Evolutionary conservation across 2,113 vertebrate genomes (phyloP).

Genomic region (Epinephelus lanceolatus): DNA sequence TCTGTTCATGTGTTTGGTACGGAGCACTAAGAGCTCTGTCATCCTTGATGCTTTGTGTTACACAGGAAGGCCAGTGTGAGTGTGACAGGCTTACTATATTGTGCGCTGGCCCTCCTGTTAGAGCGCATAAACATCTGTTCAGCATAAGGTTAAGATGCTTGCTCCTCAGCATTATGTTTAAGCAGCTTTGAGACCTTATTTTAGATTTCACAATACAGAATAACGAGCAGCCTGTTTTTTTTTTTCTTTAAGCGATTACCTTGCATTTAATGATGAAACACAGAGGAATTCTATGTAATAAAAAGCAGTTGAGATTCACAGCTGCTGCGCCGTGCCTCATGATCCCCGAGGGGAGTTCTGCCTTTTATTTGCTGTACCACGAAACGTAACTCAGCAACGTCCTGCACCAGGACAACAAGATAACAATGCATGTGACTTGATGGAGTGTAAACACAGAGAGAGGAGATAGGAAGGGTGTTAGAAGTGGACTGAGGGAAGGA

Average conservation of each 20-base stretch:
- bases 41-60: neutral
- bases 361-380: slow-evolving; percentile 37
- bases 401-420: slow-evolving; percentile 28
- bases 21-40: neutral
- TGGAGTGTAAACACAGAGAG: slow-evolving; percentile 31
- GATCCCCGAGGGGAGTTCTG: slow-evolving; percentile 47
- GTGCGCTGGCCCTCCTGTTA: slow-evolving; percentile 27
- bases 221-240: slow-evolving; percentile 24
- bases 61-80: slow-evolving; percentile 19
- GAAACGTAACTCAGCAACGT: slow-evolving; percentile 39
- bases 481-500: slow-evolving; percentile 3
- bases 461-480: neutral
- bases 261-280: slow-evolving; percentile 52
- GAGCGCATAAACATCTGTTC: slow-evolving; percentile 35
- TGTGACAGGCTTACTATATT: slow-evolving; percentile 29
- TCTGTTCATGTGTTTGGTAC: slow-evolving; percentile 20
- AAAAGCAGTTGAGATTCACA: slow-evolving; percentile 33
- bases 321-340: slow-evolving; percentile 24
- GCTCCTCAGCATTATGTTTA: slow-evolving; percentile 3
- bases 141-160: slow-evolving; percentile 10
- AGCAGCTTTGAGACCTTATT: slow-evolving; percentile 12
- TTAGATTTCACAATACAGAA: neutral
- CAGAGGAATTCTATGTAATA: slow-evolving; percentile 34
- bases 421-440: slow-evolving; percentile 36
- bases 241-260: slow-evolving; percentile 13